Base-by-base conservation (phyloP, 1,140 invertebrate genomes). In the Venturia canescens region DNA sequence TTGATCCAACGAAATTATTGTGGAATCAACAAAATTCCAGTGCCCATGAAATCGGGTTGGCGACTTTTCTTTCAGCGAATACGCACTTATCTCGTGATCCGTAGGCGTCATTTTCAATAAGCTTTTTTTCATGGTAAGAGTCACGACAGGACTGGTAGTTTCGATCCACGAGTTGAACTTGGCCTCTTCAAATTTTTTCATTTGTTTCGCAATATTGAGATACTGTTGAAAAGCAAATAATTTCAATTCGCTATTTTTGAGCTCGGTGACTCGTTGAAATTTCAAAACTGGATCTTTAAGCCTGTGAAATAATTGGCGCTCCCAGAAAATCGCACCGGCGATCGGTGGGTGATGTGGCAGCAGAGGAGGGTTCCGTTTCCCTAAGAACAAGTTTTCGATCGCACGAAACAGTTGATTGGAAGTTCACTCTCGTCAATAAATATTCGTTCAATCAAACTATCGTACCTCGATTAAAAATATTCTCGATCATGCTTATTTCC, bases 241-340 rank as follows among this genome's bases (percentile, higher is more conserved):
- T 85, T 95, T 97, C 18, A 96, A 91, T n/a, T 95, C 94, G 78
- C 94, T 96, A 34, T 95, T 91, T 85, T 96, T 94, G 71, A 98
- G 90, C 83, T 98, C 95, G 50, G 95, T 93, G 2, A 97, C 93
- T 78, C 94, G 93, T 87, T 95, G 93, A 86, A 98, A 97, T 57
- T 94, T 94, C 80, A 97, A 91, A 31, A 97, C 95, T 0, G 96
- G 94, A 74, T 93, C 93, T 88, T 97, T 97, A 21, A 98, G 92
- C 78, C 94, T 94, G 82, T 95, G 93, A 83, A 97, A 97, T 16
- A 98, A 89, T 60, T 95, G 93, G 44, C 96, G 93, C 5, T 95
- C 94, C 97, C 97, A 98, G 87, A 94, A 96, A 71, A 98, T 97
- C 18, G 96, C 93, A 23, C 97, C 97, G 26, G 96, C 94, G 21